Evolutionary conservation across 2,888 invertebrate genomes (phyloP).

Genomic region (Drosophila anceps): DNA sequence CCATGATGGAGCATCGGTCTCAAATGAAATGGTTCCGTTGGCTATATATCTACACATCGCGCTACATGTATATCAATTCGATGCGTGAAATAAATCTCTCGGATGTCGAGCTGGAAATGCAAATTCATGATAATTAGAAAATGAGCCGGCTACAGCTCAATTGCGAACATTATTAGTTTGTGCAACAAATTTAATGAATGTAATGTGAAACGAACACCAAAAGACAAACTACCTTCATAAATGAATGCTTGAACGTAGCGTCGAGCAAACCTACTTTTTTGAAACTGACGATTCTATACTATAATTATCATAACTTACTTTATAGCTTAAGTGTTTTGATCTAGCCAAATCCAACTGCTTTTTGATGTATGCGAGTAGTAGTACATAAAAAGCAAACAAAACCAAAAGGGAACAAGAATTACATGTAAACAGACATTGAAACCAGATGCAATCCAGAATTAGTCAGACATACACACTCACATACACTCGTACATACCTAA

Average conservation of each 20-base stretch:
- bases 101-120: conserved; percentile 92
- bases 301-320: conserved; percentile 44
- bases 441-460: conserved; percentile 48
- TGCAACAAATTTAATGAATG: conserved; percentile 25
- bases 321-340: conserved; percentile 45
- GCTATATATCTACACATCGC: conserved; percentile 94
- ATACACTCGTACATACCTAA: conserved; percentile 50
- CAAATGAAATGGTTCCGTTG: conserved; percentile 98
- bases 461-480: conserved; percentile 19
- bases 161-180: conserved; percentile 12
- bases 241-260: conserved; percentile 33
- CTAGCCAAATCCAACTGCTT: conserved; percentile 52
- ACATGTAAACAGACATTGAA: conserved; percentile 35
- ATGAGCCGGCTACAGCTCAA: not conserved
- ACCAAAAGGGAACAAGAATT: conserved; percentile 66
- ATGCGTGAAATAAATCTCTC: conserved; percentile 90
- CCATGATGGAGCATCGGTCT: conserved; percentile 95
- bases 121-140: conserved; percentile 86
- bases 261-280: conserved; percentile 44
- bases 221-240: conserved; percentile 70
- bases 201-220: conserved; percentile 61
- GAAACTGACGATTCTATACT: conserved; percentile 76
- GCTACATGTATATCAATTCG: conserved; percentile 96
- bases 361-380: conserved; percentile 45
- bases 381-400: conserved; percentile 40